These are phyloP conservation scores for Leptoteleia sp. DNA, from an alignment of 1,140 invertebrate genomes.

Conservation along the genomic window DNA sequence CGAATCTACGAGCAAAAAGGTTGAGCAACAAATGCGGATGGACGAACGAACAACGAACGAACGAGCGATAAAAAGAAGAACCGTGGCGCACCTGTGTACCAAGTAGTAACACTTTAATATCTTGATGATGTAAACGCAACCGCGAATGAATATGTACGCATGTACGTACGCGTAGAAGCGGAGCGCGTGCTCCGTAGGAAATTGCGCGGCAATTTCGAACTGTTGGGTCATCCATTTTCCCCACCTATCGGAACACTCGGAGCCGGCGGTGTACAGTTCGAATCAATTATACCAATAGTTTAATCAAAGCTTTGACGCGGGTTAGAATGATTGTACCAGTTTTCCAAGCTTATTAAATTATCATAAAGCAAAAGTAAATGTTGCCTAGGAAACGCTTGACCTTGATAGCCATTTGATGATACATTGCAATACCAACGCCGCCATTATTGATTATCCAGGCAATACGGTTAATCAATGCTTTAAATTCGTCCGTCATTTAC, in stretches of 20 bases:
- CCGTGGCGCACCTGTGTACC: conserved; percentile 76
- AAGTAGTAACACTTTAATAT: conserved; percentile 78
- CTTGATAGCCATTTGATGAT: conserved; percentile 57
- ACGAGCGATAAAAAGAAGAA: conserved; percentile 71
- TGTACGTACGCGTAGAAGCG: conserved; percentile 24
- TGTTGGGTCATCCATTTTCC: conserved; percentile 37
- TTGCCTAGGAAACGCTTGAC: conserved; percentile 33
- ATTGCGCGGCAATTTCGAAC: conserved; percentile 62
- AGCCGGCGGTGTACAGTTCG: conserved; percentile 26
- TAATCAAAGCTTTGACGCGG: conserved; percentile 32
- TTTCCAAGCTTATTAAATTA: conserved; percentile 55
- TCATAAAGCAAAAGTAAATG: conserved; percentile 58
- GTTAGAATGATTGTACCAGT: conserved; percentile 31
- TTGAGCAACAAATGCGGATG: conserved; percentile 60
- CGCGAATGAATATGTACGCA: conserved; percentile 76
- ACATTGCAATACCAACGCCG: conserved; percentile 28
- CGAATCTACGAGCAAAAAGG: conserved; percentile 74
- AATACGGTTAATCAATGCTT: conserved; percentile 43
- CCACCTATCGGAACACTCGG: conserved; percentile 26
- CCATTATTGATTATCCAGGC: conserved; percentile 21
- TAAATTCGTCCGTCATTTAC: conserved; percentile 41
- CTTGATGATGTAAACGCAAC: conserved; percentile 79
- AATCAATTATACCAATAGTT: conserved; percentile 52
- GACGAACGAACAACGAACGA: conserved; percentile 56
- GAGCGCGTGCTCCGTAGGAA: conserved; percentile 48